Percentiles rank a stretch among this genome's conserved stretches.
phyloP scores from a whole-genome alignment of 2,113 vertebrate genomes.

The Cinclus mexicanus region DNA sequence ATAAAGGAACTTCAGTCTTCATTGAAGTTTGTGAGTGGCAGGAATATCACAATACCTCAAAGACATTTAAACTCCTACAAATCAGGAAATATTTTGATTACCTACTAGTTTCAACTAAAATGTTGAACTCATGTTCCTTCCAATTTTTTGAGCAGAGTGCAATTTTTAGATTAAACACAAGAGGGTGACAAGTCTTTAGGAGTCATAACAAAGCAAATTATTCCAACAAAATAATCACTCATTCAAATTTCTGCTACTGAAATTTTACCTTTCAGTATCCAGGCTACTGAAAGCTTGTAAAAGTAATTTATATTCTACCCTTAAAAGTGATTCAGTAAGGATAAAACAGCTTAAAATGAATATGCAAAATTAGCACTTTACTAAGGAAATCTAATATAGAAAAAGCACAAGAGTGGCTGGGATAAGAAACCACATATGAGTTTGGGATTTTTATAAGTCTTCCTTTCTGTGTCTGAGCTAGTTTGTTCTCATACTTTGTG shows the following conservation, averaged over 20 bases:
- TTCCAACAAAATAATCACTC: not conserved
- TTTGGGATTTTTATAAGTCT: not conserved
- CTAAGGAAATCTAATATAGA: not conserved
- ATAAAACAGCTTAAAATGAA: not conserved
- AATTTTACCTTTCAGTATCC: not conserved
- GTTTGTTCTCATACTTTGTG: not conserved
- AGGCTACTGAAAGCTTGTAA: not conserved
- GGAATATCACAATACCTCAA: not conserved
- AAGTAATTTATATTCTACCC: not conserved
- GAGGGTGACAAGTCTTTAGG: constrained; percentile 33
- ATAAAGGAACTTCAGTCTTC: not conserved
- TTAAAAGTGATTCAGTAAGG: not conserved
- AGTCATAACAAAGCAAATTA: not conserved
- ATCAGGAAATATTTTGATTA: not conserved
- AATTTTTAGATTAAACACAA: constrained; percentile 49
- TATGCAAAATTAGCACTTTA: not conserved
- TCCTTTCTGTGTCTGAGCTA: not conserved
- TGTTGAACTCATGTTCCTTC: not conserved
- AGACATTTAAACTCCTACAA: not conserved
- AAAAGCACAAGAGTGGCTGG: not conserved
- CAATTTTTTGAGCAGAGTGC: not conserved
- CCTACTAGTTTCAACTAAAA: not conserved
- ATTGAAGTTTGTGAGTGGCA: not conserved
- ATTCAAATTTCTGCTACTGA: not conserved
- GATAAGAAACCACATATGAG: not conserved